Evolutionary conservation across 2,113 vertebrate species (phyloP).

Genomic region (Procapra przewalskii): DNA sequence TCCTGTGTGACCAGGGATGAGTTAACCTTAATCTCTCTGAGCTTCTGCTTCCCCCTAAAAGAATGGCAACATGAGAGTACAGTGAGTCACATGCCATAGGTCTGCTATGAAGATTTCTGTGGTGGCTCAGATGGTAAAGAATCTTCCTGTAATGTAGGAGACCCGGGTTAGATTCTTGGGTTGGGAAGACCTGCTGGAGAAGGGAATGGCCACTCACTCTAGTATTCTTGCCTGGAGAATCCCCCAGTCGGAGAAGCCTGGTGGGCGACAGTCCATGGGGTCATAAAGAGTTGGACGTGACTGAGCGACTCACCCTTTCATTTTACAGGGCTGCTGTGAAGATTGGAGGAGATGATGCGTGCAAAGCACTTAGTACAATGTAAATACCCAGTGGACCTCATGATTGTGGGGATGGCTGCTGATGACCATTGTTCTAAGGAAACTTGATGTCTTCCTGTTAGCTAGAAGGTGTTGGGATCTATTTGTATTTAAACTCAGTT

Average conservation of each 20-base stretch:
- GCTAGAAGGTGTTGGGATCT: background rate
- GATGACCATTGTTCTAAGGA: background rate
- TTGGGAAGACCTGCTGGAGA: background rate
- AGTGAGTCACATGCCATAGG: background rate
- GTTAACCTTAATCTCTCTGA: background rate
- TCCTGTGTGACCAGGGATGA: background rate
- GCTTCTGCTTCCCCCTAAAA: background rate
- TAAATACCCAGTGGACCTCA: background rate
- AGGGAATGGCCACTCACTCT: background rate
- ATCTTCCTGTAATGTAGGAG: background rate
- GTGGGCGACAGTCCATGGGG: background rate
- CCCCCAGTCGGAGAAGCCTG: background rate
- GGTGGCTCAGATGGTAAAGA: background rate
- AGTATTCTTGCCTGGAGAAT: background rate
- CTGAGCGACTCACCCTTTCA: background rate
- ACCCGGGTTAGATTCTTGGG: background rate
- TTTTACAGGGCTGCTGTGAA: background rate
- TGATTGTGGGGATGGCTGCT: background rate
- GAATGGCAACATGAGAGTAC: background rate
- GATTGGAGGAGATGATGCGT: background rate
- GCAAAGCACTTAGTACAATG: background rate
- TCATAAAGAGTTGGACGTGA: background rate
- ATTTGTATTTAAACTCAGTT: background rate
- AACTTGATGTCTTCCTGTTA: background rate
- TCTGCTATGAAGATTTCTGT: background rate